Base-by-base conservation (phyloP, 2,113 vertebrate species). In the Scopus umbretta region DNA sequence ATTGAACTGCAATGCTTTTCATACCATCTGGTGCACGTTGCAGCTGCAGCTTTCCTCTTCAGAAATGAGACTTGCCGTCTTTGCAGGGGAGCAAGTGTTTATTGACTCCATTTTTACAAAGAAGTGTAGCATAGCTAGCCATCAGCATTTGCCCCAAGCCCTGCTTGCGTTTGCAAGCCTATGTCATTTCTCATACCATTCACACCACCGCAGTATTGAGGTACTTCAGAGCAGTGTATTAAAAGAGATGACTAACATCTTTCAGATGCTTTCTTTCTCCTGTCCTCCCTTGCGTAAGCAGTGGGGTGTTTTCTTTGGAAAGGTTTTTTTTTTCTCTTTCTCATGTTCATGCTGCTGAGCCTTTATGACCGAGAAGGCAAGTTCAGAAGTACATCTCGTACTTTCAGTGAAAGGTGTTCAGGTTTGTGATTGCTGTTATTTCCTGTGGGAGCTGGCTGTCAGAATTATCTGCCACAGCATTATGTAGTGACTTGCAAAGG, bases 1-100 rank as follows among this genome's bases (percentile, higher is more conserved):
- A 71, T 94, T 94, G 95, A 96, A 94, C 88, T 91, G 75, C 92
- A 63, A 2, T 75, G 94, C 34, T 75, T 78, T 32, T 25, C 76
- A 2, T 30, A 11, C 80, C 68, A 26, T 53, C 50, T 67, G 88
- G 61, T 63, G 75, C 65, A 17, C 2, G 3, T 62, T 89, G 73
- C 84, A 73, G 88, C 75, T 84, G 25, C 83, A 81, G 63, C 43
- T 86, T 79, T 63, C 40, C 87, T 95, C 70, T 61, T 9, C 8
- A 84, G 68, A 21, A 67, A 55, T 0, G 5, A n/a, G 50, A 42
- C 23, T 9, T 52, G 55, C n/a, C 42, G 23, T 10, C 76, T 75
- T 80, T 91, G 86, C 83, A 55, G 87, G 32, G 52, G 38, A 94
- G 29, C 40, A 30, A 56, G 53, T 30, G 36, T 40, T 91, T 58